Evolutionary conservation across 2,797 vertebrate genomes (phyloP), one percentile per base, ranked within the genome.

Genomic region (Brachymystax lenok): DNA sequence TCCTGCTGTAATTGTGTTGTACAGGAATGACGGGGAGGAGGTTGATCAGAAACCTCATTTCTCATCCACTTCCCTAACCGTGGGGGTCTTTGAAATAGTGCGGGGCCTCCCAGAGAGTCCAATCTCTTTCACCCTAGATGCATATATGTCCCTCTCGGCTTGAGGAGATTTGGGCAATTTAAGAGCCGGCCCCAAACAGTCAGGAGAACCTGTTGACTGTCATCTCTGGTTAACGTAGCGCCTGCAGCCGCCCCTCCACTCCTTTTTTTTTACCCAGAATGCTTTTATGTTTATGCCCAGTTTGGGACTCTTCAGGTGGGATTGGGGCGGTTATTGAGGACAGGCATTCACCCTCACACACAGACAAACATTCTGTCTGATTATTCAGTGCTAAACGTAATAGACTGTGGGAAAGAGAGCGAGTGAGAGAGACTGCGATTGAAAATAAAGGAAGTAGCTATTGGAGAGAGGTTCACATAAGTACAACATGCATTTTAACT

Each of bases 61-160:
- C 71, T 73, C 64, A 76, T 81, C 66, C 69, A 75, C 78, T 64
- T 59, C 21, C 77, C 79, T 0, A 87, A 74, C 74, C 51, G 69
- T 80, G 84, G 81, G 87, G 86, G 74, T 69, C 81, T 75, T 71
- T 83, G 73, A 90, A 88, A 87, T 81, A 83, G 79, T 46, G n/a
- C 69, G 51, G 33, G 33, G 51, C 75, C 69, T 68, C 71, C 67
- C 56, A 19, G 64, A 5, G 24, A 30, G 21, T 8, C 27, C 7
- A 24, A 64, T 56, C 68, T 76, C 66, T 50, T 27, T 61, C 50
- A 67, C 28, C 74, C 68, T 77, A 69, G 40, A 46, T 74, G 73
- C 66, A 68, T 27, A n/a, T 77, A 61, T 74, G 33, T 67, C 66
- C 6, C 70, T 75, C 8, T 71, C 72, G 28, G 83, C 10, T 77